A percentile compares a stretch with the other conserved stretches of the same genome.
These are phyloP conservation scores for Vulpes vulpes DNA, from an alignment of 2,113 vertebrate species.

Conservation along the genomic window DNA sequence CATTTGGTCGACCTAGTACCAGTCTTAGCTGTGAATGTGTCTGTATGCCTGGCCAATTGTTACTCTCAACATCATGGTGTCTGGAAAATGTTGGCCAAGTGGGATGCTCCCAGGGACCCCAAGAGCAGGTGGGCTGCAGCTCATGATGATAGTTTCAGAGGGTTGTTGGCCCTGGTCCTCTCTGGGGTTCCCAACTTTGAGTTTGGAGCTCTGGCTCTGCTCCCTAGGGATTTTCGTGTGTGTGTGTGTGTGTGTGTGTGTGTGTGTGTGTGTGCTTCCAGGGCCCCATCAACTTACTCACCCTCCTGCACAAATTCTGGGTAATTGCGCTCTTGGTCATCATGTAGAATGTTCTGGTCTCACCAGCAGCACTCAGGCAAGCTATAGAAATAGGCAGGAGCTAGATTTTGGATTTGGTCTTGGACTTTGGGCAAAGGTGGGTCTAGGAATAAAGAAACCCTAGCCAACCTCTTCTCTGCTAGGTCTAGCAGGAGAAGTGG, in stretches of 20 bases:
- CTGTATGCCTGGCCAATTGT: accelerated
- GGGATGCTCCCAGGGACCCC: neutral
- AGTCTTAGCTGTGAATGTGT: neutral
- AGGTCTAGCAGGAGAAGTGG: neutral
- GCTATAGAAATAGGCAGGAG: neutral
- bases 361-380: neutral
- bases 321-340: accelerated
- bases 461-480: accelerated
- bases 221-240: no score
- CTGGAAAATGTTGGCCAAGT: accelerated
- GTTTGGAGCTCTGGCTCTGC: neutral
- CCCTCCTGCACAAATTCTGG: no score
- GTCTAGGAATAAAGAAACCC: neutral
- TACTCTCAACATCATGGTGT: neutral
- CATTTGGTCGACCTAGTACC: no score
- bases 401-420: neutral
- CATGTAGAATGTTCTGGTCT: accelerated
- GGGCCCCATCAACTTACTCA: neutral
- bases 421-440: neutral
- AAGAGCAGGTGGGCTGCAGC: no score
- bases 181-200: neutral
- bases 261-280: no score
- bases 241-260: neutral
- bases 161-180: accelerated
- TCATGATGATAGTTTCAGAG: neutral